A percentile compares a stretch with the other conserved stretches of the same genome.
Evolutionary conservation across 64 coral and sea anemone genomes (phyloP).

Genomic region (Montipora foliosa): DNA sequence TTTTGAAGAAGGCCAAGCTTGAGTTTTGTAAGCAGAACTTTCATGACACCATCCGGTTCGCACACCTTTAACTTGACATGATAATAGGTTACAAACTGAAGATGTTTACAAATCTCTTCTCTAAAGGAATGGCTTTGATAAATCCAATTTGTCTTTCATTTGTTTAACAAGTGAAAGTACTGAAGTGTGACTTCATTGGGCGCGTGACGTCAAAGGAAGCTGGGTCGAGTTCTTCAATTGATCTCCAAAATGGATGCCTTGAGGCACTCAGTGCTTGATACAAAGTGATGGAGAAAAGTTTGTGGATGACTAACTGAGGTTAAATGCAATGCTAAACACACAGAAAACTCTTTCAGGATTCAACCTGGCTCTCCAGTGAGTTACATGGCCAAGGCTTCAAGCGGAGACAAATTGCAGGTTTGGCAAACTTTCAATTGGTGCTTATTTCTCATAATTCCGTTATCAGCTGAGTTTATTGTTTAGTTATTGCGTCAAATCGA

Average conservation of each 20-base stretch:
- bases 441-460: constrained; percentile 31
- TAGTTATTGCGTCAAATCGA: constrained; percentile 28
- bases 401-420: constrained; percentile 69
- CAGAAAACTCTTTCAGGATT: constrained; percentile 59
- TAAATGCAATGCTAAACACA: constrained; percentile 59
- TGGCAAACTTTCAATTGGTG: constrained; percentile 23
- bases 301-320: constrained; percentile 19
- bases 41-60: neutral
- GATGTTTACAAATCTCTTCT: constrained; percentile 15
- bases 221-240: constrained; percentile 69
- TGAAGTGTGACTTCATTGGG: constrained; percentile 30
- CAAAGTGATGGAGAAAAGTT: constrained; percentile 71
- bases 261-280: neutral
- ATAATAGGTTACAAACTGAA: neutral
- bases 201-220: constrained; percentile 87
- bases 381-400: constrained; percentile 87
- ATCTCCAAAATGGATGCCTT: constrained; percentile 89
- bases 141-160: neutral
- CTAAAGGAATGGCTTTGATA: neutral
- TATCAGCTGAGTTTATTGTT: constrained; percentile 17
- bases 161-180: neutral
- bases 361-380: constrained; percentile 67
- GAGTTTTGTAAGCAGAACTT: neutral
- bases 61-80: neutral
- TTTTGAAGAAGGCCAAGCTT: neutral